Base-by-base conservation (phyloP, 2,888 invertebrate genomes). In the Homarus gammarus region DNA sequence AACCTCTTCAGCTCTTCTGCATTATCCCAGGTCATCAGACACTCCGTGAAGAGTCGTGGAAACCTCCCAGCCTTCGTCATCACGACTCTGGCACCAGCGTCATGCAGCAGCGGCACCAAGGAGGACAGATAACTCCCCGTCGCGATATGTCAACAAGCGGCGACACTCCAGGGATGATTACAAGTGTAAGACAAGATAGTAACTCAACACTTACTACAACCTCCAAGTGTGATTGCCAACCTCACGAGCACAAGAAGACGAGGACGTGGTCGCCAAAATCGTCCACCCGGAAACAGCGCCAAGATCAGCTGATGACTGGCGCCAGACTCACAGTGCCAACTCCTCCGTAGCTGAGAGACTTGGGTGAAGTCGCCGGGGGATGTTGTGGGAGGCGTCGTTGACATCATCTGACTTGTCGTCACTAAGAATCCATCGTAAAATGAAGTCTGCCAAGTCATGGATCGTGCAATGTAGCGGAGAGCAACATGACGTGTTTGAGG, bases 121-220 rank as follows among this genome's bases (percentile, higher is more conserved):
- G 38, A 36, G 27, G 61, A 22, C 61, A 61, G 51, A 36, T 79
- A 12, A 79, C 61, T 79, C n/a, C 38, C 10, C 38, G 61, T 36
- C 36, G 38, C 79, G 38, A n/a, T 31, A 33, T 56, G 78, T 78
- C 78, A 78, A 33, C 78, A 15, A 5, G 18, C 51, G 56, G 51
- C 56, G 51, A 31, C 27, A 44, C 75, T 5, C 51, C 49, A 31
- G 36, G 22, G 36, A n/a, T 1, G 33, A 22, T 33, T 51, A 51
- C 51, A 15, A 51, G 12, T 31, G 70, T 36, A 12, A 3, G 31
- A 70, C 33, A 22, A 18, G 22, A 10, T 44, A 18, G 12, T 77
- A 22, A 18, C 18, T 56, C 56, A 18, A 2, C 56, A 56, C 12
- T 8, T 56, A 2, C 56, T 18, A 18, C 10, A 18, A 18, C 56